These are phyloP conservation scores for Tyto alba DNA, from an alignment of 2,113 vertebrate genomes.

Conservation along the genomic window DNA sequence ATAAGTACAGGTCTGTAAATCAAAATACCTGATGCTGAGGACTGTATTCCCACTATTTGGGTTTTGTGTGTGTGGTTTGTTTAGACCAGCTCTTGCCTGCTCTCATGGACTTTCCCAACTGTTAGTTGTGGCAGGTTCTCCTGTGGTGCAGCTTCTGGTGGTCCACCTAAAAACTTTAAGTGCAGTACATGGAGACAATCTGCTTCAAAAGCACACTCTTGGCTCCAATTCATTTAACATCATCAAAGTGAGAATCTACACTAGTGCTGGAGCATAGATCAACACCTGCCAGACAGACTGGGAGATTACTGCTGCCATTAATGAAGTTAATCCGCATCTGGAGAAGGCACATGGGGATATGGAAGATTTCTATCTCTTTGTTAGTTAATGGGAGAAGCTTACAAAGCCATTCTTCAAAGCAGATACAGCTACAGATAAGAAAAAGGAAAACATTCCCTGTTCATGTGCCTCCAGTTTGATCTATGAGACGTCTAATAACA, in stretches of 20 bases:
- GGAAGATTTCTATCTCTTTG: conserved; percentile 43
- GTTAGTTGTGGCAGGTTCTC: neutral
- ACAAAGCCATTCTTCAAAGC: conserved; percentile 31
- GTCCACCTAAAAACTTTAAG: neutral
- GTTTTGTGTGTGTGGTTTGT: neutral
- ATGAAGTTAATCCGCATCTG: conserved; percentile 16
- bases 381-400: conserved; percentile 29
- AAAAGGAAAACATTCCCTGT: neutral
- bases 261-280: neutral
- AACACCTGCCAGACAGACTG: conserved; percentile 36
- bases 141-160: neutral
- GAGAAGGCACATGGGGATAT: neutral
- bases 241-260: neutral
- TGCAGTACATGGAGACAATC: neutral
- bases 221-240: neutral
- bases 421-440: neutral
- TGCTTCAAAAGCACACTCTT: neutral
- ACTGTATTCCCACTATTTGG: neutral
- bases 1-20: neutral
- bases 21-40: neutral
- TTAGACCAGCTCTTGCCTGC: neutral
- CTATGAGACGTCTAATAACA: neutral
- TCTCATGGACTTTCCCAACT: neutral
- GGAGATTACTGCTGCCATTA: neutral
- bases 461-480: neutral